phyloP scores from a whole-genome alignment of 2,113 vertebrate genomes.

The Megaleporinus macrocephalus region DNA sequence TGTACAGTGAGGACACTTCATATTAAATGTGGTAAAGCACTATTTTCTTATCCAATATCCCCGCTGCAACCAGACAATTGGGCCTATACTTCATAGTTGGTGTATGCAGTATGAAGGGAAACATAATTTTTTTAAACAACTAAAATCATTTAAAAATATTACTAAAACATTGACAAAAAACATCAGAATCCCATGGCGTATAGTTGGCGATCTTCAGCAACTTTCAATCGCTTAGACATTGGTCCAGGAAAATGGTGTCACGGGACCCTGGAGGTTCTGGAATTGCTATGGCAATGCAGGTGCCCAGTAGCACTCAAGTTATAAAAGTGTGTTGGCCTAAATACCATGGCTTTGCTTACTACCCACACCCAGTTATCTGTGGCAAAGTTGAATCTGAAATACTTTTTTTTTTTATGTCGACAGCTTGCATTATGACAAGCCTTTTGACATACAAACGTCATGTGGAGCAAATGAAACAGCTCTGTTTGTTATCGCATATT shows the following conservation, averaged over 20 bases:
- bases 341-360: neutral
- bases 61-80: no score
- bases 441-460: no score
- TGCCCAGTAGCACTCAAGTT: neutral
- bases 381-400: slow-evolving; percentile 23
- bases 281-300: neutral
- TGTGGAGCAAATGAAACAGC: slow-evolving; percentile 34
- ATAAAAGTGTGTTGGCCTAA: neutral
- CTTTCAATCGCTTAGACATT: no score
- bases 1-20: neutral
- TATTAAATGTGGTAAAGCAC: neutral
- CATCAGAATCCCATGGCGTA: no score
- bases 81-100: no score
- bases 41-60: no score
- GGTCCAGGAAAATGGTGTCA: no score
- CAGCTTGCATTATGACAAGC: slow-evolving; percentile 38
- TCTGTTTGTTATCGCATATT: slow-evolving; percentile 38
- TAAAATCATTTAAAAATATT: no score
- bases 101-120: no score
- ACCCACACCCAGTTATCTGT: neutral
- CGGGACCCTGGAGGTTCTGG: neutral
- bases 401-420: neutral
- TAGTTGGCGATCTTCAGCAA: no score
- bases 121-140: no score
- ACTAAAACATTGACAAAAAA: no score